A percentile compares a stretch with the other conserved stretches of the same genome.
Conservation (phyloP, 2,797 vertebrate species). For the Monodelphis domestica region DNA sequence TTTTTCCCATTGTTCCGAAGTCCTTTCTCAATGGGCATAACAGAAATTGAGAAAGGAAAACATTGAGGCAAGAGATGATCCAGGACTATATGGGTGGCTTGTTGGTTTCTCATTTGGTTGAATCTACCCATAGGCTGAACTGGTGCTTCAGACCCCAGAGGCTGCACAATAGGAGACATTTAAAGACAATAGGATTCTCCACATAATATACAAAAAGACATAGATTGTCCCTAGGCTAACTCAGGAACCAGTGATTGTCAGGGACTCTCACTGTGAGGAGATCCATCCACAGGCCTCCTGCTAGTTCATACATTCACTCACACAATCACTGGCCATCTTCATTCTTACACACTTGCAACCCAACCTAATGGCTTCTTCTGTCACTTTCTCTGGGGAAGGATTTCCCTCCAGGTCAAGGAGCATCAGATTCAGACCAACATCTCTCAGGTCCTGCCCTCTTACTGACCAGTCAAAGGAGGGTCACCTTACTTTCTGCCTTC, state of each 20-base stretch:
- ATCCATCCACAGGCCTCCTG: neutral
- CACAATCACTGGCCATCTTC: too few species aligned
- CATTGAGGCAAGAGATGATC: neutral
- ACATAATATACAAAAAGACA: neutral
- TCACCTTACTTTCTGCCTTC: too few species aligned
- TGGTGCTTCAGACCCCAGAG: too few species aligned
- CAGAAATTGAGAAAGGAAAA: neutral
- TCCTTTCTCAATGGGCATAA: neutral
- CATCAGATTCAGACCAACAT: too few species aligned
- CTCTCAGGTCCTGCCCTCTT: too few species aligned
- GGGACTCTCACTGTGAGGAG: neutral
- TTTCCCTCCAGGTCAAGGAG: too few species aligned
- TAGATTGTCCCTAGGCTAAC: neutral
- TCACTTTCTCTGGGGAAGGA: too few species aligned
- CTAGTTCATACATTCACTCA: neutral
- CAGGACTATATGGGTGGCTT: neutral
- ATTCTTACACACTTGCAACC: too few species aligned
- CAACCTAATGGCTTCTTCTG: too few species aligned
- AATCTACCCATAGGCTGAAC: neutral
- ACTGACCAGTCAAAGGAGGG: too few species aligned
- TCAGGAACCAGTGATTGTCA: neutral
- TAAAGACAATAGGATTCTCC: neutral
- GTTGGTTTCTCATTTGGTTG: neutral
- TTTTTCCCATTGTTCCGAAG: neutral
- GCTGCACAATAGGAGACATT: rapidly evolving